phyloP scores from a whole-genome alignment of 2,888 invertebrate genomes.

The Chloroclystis v-ata region DNA sequence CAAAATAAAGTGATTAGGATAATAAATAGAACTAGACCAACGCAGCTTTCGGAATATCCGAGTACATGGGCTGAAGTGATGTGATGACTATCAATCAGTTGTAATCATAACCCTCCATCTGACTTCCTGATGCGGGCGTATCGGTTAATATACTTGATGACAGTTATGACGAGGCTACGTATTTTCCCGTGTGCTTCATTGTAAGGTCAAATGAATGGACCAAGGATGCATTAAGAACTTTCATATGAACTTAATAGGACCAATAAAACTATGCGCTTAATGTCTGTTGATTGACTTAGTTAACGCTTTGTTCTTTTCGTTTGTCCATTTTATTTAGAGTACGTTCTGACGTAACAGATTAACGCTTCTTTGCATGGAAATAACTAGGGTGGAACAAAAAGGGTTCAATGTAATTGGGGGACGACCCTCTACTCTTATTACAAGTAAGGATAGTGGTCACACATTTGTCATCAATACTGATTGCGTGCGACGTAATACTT shows the following conservation, averaged over 20 bases:
- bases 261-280: constrained; percentile 47
- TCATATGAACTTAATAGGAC: constrained; percentile 55
- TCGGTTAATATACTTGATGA: constrained; percentile 66
- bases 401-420: constrained; percentile 65
- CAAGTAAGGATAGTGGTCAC: constrained; percentile 41
- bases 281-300: neutral
- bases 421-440: constrained; percentile 40
- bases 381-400: constrained; percentile 62
- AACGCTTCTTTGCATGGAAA: constrained; percentile 41
- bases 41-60: constrained; percentile 31
- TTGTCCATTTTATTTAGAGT: constrained; percentile 15
- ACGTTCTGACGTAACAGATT: constrained; percentile 43
- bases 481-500: neutral
- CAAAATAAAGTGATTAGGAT: constrained; percentile 39
- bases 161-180: constrained; percentile 65
- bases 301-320: constrained; percentile 7
- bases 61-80: constrained; percentile 26
- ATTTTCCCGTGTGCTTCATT: constrained; percentile 68
- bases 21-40: constrained; percentile 41
- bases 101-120: constrained; percentile 57
- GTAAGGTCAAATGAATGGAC: constrained; percentile 69
- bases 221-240: constrained; percentile 54
- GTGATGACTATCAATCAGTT: constrained; percentile 45
- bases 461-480: constrained; percentile 18
- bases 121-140: constrained; percentile 73